A percentile compares a stretch with the other conserved stretches of the same genome.
These are phyloP conservation scores for Leucania comma DNA, from an alignment of 2,888 invertebrate genomes.

Conservation along the genomic window DNA sequence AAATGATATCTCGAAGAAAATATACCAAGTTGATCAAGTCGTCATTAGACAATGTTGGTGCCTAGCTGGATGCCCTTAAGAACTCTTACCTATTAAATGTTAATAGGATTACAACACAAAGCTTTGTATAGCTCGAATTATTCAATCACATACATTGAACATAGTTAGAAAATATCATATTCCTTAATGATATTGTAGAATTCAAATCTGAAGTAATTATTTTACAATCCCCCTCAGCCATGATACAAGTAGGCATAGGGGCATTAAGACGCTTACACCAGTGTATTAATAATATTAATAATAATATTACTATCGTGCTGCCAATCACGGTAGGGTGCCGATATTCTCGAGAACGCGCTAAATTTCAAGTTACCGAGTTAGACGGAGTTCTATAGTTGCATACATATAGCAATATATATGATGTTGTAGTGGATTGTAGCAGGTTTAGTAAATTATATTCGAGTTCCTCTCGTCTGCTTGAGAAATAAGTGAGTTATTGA, in stretches of 20 bases:
- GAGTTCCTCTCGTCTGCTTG: constrained; percentile 31
- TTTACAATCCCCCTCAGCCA: constrained; percentile 28
- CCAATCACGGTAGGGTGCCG: constrained; percentile 63
- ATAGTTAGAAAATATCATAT: constrained; percentile 19
- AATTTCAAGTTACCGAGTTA: constrained; percentile 65
- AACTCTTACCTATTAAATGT: not conserved
- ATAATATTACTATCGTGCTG: constrained; percentile 56
- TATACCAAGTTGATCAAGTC: not conserved
- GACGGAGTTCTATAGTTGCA: constrained; percentile 51
- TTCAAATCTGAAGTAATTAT: constrained; percentile 49
- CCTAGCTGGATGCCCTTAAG: too few species aligned
- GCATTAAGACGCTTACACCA: constrained; percentile 51
- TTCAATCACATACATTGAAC: not conserved
- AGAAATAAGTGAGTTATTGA: constrained; percentile 41
- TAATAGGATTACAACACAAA: constrained; percentile 22
- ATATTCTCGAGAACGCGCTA: constrained; percentile 60
- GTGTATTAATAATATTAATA: constrained; percentile 63
- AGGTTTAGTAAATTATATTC: constrained; percentile 48
- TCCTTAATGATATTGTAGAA: constrained; percentile 31
- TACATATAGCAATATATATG: constrained; percentile 14
- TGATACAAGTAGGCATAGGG: constrained; percentile 37
- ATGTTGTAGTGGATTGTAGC: constrained; percentile 37
- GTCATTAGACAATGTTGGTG: not conserved
- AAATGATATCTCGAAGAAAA: not conserved
- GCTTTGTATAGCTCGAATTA: not conserved